Percentiles rank a stretch among this genome's conserved stretches.
phyloP scores from a whole-genome alignment of 2,113 vertebrate genomes.

The Empidonax alnorum region DNA sequence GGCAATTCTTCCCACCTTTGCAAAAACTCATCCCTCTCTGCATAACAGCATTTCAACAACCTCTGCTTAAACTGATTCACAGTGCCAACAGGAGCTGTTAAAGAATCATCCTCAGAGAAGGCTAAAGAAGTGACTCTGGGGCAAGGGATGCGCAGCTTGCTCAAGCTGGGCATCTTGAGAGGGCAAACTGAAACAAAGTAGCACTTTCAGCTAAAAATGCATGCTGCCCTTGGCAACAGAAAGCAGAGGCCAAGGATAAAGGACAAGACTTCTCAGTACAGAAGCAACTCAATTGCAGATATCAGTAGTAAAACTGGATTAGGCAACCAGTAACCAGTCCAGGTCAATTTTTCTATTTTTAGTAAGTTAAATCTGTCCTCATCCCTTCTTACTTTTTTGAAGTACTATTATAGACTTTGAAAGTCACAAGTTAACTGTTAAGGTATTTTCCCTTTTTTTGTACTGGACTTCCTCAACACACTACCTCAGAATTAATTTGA shows the following conservation, averaged over 20 bases:
- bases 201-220: neutral
- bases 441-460: neutral
- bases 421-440: neutral
- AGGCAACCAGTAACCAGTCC: neutral
- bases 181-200: neutral
- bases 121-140: neutral
- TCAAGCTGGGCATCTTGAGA: neutral
- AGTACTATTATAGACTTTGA: fast-evolving
- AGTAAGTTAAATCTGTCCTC: neutral
- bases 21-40: neutral
- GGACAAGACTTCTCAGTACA: neutral
- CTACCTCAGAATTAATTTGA: neutral
- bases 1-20: neutral
- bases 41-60: neutral
- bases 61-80: neutral
- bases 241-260: neutral
- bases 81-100: neutral
- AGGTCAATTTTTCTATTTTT: neutral
- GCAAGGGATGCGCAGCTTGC: neutral
- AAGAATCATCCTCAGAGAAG: neutral
- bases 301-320: neutral
- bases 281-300: neutral
- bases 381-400: neutral
- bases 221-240: neutral
- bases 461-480: neutral